Evolutionary conservation across 2,113 vertebrate genomes (phyloP), one percentile per base, ranked within the genome.

Genomic region (Ophiodon elongatus): DNA sequence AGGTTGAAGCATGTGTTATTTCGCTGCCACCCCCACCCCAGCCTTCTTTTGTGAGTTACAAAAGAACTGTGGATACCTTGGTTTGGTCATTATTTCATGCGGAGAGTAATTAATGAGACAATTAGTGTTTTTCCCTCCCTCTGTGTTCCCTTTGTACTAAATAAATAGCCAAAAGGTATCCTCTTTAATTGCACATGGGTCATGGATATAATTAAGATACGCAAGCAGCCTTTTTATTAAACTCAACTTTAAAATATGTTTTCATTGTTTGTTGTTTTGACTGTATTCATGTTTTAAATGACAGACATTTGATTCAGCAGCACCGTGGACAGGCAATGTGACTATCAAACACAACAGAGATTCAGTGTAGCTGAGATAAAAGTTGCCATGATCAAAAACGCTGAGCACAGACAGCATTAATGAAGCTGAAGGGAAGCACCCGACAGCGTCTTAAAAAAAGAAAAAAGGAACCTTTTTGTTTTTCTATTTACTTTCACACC

Each of bases 61-160:
- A 89, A 91, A 89, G 87, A 88, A 52, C 76, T 39, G 82, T 73
- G 73, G 79, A 80, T 70, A 89, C 86, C 65, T 87, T 59, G 59
- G 83, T 77, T 80, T 78, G 76, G 80, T 85, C 89, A 76, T 89
- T 90, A 90, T 86, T 92, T 87, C 87, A 89, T 80, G 81, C 56
- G 1, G 79, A 68, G 80, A 87, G 83, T 91, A 91, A 94, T 93
- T 90, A 93, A 93, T 87, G 88, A 93, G 80, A 92, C 87, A 92
- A 91, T 90, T 91, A 88, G 73, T 19, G 23, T 35, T 47, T 84
- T 85, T 9, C 47, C 35, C 64, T 84, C 77, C 71, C 63, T 84
- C 63, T 88, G 74, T 84, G 85, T 83, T 88, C 79, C 76, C 69
- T 90, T 80, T 85, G 72, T 89, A 82, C 87, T 65, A 87, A 91